Conservation (phyloP, 2,797 vertebrate species). For the Propithecus deckenii region DNA sequence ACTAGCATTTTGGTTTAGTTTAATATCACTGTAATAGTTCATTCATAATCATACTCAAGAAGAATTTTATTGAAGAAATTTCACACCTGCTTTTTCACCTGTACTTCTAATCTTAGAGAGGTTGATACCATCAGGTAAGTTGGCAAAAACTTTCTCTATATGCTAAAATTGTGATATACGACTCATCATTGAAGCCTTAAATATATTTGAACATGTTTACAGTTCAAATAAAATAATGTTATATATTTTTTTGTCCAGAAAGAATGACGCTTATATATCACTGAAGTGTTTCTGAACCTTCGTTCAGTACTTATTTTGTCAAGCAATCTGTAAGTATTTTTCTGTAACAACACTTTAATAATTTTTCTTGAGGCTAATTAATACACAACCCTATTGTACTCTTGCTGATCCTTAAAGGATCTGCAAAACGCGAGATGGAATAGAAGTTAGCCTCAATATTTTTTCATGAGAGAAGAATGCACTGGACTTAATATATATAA, state of each 20-base stretch:
- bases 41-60: background rate
- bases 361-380: background rate
- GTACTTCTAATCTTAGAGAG: background rate
- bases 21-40: background rate
- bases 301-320: conserved; percentile 39
- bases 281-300: background rate
- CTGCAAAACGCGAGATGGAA: background rate
- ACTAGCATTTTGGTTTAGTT: background rate
- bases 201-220: conserved; percentile 25
- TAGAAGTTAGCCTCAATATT: background rate
- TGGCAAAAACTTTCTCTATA: background rate
- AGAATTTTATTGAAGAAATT: background rate
- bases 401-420: background rate
- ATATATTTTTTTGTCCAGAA: background rate
- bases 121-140: background rate
- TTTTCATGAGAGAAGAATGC: background rate
- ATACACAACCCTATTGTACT: background rate
- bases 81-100: background rate
- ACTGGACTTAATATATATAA: background rate
- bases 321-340: conserved; percentile 5
- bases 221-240: conserved; percentile 34
- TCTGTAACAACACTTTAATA: background rate
- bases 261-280: conserved; percentile 36
- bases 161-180: background rate
- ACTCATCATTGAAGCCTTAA: background rate